Evolutionary conservation across 2,888 invertebrate genomes (phyloP).

Genomic region (Agrilus cyanescens): DNA sequence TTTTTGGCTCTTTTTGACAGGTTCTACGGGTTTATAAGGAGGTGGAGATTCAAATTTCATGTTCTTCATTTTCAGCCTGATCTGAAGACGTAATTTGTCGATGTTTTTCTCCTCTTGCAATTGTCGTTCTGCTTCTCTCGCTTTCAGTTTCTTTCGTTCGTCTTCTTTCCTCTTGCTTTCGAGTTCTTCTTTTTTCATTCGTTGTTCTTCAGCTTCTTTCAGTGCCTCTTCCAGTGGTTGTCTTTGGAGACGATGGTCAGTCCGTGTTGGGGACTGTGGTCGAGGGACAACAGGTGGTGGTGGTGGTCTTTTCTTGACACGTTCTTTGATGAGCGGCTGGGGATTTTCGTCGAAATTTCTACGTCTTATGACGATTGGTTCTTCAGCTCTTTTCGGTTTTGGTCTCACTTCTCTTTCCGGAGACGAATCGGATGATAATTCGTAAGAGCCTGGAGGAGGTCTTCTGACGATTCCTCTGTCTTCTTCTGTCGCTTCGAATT

Average conservation of each 20-base stretch:
- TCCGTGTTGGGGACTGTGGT: conserved; percentile 19
- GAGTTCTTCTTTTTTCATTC: conserved; percentile 7
- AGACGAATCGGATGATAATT: conserved; percentile 1
- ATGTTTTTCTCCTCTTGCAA: conserved; percentile 29
- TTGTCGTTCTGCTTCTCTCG: conserved; percentile 26
- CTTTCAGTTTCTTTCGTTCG: conserved; percentile 29
- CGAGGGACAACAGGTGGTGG: conserved; percentile 10
- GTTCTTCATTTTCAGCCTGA: conserved; percentile 28
- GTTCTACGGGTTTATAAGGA: conserved; percentile 28
- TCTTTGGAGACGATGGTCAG: conserved; percentile 19
- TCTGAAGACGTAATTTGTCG: conserved; percentile 26
- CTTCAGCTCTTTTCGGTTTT: conserved; percentile 20
- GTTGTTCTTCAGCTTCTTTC: conserved; percentile 22
- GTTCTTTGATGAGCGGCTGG: conserved; percentile 24
- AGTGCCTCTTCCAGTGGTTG: conserved; percentile 28
- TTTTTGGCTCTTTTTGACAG: conserved; percentile 31
- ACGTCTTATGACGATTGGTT: conserved; percentile 28
- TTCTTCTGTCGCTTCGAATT: conserved; percentile 29
- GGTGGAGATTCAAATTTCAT: conserved; percentile 28
- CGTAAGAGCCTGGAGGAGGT: no score
- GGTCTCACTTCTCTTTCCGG: conserved; percentile 12
- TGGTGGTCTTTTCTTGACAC: conserved; percentile 24
- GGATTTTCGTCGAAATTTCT: conserved; percentile 26
- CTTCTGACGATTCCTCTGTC: conserved; percentile 14
- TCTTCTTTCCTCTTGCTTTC: conserved; percentile 22